Conservation (phyloP, 2,797 vertebrate species). For the Poecilia velifera region DNA sequence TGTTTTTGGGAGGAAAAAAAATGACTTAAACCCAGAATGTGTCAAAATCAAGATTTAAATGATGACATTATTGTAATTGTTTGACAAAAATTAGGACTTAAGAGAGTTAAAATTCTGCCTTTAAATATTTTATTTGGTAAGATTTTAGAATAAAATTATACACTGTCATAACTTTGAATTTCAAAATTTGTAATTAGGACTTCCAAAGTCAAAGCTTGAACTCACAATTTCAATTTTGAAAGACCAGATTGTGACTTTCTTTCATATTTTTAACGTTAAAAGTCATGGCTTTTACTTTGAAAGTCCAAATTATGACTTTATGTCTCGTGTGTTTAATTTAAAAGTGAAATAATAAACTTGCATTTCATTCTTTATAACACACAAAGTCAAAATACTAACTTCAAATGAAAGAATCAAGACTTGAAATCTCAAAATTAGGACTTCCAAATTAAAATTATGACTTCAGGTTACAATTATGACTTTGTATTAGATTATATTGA, state of each 20-base stretch:
- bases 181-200: neutral
- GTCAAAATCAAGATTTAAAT: neutral
- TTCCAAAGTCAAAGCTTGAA: neutral
- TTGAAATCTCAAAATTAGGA: neutral
- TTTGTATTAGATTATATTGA: neutral
- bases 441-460: neutral
- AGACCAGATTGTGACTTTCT: neutral
- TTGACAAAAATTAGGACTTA: neutral
- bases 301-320: conserved; percentile 3
- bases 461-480: neutral
- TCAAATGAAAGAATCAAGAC: neutral
- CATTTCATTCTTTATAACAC: neutral
- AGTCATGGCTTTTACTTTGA: neutral
- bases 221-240: neutral
- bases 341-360: neutral
- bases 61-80: neutral
- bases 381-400: neutral
- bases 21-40: neutral
- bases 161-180: neutral
- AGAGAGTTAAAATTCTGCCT: neutral
- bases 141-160: neutral
- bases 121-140: neutral
- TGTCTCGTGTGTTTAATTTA: neutral
- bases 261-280: neutral
- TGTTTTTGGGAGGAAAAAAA: neutral